phyloP scores from a whole-genome alignment of 2,888 invertebrate species.

The Kryphioiulus occultus region DNA sequence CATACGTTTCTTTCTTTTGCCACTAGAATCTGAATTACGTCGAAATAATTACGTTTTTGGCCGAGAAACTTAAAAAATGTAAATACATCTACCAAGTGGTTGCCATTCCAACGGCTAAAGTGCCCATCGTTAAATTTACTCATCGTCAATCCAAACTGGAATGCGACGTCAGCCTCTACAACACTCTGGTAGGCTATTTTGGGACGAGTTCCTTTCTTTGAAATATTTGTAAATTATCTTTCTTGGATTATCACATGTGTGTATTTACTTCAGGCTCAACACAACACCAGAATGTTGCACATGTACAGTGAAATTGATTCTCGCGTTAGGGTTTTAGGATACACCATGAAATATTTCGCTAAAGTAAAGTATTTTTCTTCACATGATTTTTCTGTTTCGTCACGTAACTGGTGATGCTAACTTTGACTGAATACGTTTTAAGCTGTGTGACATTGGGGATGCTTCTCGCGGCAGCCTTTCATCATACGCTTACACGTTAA shows the following conservation, averaged over 20 bases:
- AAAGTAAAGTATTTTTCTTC: slow-evolving; percentile 61
- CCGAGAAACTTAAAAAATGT: slow-evolving; percentile 61
- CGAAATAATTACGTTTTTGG: slow-evolving; percentile 61
- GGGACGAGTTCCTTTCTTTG: neutral
- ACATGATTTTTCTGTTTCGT: neutral
- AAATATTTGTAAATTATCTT: neutral
- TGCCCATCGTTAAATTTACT: slow-evolving; percentile 70
- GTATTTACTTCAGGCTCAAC: slow-evolving; percentile 63
- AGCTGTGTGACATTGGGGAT: slow-evolving; percentile 68
- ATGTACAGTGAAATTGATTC: slow-evolving; percentile 66
- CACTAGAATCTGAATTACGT: slow-evolving; percentile 60
- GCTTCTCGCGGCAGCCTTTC: slow-evolving; percentile 70
- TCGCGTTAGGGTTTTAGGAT: slow-evolving; percentile 66
- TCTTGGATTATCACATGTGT: too few relatives aligned
- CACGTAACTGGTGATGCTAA: neutral
- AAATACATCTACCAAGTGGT: slow-evolving; percentile 62
- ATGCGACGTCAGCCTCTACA: slow-evolving; percentile 71
- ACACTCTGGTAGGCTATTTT: slow-evolving; percentile 63
- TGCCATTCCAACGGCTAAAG: slow-evolving; percentile 68
- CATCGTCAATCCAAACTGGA: slow-evolving; percentile 63
- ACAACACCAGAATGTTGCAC: slow-evolving; percentile 67
- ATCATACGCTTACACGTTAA: slow-evolving; percentile 69
- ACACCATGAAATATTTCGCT: slow-evolving; percentile 67
- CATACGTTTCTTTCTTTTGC: slow-evolving; percentile 21
- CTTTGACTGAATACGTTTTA: neutral